Conservation (phyloP, 2,888 invertebrate species). For the Eupithecia vulgata region DNA sequence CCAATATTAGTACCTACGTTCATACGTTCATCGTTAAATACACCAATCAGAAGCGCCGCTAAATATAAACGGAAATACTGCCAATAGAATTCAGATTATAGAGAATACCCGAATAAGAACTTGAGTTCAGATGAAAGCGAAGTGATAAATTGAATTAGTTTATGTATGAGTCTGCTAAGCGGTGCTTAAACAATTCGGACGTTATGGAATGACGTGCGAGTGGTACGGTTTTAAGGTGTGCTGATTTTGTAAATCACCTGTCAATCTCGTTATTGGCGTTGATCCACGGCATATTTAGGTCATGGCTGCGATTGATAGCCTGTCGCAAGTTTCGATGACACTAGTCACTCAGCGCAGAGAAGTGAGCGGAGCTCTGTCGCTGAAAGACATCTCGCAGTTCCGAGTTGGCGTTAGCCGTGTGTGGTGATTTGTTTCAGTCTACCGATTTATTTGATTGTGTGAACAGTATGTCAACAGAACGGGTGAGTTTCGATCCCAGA, state of each 20-base stretch:
- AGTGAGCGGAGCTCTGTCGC: slow-evolving; percentile 56
- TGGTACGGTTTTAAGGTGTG: slow-evolving; percentile 33
- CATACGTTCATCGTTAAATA: slow-evolving; percentile 62
- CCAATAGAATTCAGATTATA: slow-evolving; percentile 63
- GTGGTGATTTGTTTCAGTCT: slow-evolving; percentile 51
- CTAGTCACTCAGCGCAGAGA: slow-evolving; percentile 62
- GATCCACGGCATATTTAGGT: slow-evolving; percentile 65
- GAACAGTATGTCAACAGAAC: slow-evolving; percentile 39
- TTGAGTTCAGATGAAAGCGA: slow-evolving; percentile 36
- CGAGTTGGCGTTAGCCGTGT: slow-evolving; percentile 58
- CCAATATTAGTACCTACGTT: slow-evolving; percentile 65
- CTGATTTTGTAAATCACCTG: slow-evolving; percentile 38
- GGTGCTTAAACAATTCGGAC: slow-evolving; percentile 8
- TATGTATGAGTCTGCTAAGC: slow-evolving; percentile 22
- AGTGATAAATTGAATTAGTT: slow-evolving; percentile 30
- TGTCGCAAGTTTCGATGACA: slow-evolving; percentile 65
- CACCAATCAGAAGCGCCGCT: slow-evolving; percentile 72
- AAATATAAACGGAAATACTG: slow-evolving; percentile 74
- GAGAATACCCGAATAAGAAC: slow-evolving; percentile 37
- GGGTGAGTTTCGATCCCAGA: slow-evolving; percentile 29
- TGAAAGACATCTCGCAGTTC: slow-evolving; percentile 66
- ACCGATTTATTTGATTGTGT: slow-evolving; percentile 44
- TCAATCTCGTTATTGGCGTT: slow-evolving; percentile 60
- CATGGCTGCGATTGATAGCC: slow-evolving; percentile 63
- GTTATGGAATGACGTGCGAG: neutral